Base-by-base conservation (phyloP, 2,797 vertebrate species). In the Botia almorhae region DNA sequence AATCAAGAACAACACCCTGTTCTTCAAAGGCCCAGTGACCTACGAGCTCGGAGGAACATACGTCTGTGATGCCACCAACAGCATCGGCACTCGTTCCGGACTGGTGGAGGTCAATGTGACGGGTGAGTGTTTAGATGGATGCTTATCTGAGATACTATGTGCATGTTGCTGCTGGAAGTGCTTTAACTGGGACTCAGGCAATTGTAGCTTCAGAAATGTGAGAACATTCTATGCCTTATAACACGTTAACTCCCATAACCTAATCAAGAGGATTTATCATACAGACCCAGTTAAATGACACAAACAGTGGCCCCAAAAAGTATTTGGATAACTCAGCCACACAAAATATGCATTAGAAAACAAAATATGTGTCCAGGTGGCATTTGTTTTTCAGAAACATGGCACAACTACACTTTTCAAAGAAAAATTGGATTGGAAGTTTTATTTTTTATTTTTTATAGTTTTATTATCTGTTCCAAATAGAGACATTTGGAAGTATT, bases 101-200 rank as follows among this genome's bases (percentile, higher is more conserved):
- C 89, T 93, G 78, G 96, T 99, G 90, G 97, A 99, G 43, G 97
- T 99, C 90, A 99, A 98, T 90, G 94, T 99, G 87, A 99, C 97
- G 91, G 98, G 98, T 99, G 96, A 90, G 95, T 90, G 14, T 0
- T 70, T 36, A 6, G 21, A 12, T 65, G 53, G 51, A 67, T 48
- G 68, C 19, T 65, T 29, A 48, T 76, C 12, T 21, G 12, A 12
- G 21, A 68, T 36, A 39, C 11, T 26, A 67, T 21, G 65, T 50
- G n/a, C 4, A 16, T 71, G 19, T 68, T 21, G 8, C 17, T n/a
- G 4, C 13, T 19, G 60, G 61, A 19, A 58, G 19, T 17, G 61
- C 36, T 64, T 73, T 65, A 64, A n/a, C 21, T 8, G 63, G 61
- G 68, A 36, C 50, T 53, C 19, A 36, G 8, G 55, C 1, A n/a